Evolutionary conservation across 2,113 vertebrate species (phyloP), one percentile per base, ranked within the genome.

Genomic region (Siniperca chuatsi): DNA sequence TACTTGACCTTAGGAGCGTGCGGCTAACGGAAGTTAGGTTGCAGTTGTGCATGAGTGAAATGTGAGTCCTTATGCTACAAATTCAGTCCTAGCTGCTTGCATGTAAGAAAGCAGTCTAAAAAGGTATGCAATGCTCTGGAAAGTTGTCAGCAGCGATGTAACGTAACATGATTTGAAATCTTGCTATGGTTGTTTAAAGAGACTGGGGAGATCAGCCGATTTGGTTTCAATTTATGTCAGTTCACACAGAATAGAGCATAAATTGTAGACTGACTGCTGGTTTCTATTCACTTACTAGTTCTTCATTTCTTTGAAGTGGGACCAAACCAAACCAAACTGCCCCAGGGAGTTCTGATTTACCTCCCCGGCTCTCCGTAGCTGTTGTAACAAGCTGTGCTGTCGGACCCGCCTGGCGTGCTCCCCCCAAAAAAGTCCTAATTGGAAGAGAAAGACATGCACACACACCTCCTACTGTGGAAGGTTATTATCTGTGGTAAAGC

Each of bases 381-480:
- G 66, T 71, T 64, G 25, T 54, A 83, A 77, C 81, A 83, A 83
- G 57, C 74, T 25, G 44, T 54, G 57, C 57, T 77, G 57, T 71
- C 48, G 8, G 58, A 6, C 55, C 57, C 2, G 46, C 11, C 74
- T 83, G 57, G 15, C 64, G 46, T 18, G 54, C 25, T 46, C 35
- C 13, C 15, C 46, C 20, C 68, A 21, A 29, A 76, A 52, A 57
- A 76, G 10, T 44, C 74, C 35, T 83, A 68, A 75, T 82, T 82
- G 64, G 55, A 25, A 69, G 65, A 75, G 54, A 76, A 29, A 52
- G 55, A 57, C 60, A 29, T 33, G 9, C 33, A 46, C 60, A 42
- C 33, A 29, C 37, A 21, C 57, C 16, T 72, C n/a, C 25, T 44
- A 13, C 62, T 70, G 44, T 62, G 35, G 23, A 62, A 33, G 35